These are phyloP conservation scores for Sebastes vulpes DNA, from an alignment of 2,797 vertebrate genomes.

Conservation along the genomic window DNA sequence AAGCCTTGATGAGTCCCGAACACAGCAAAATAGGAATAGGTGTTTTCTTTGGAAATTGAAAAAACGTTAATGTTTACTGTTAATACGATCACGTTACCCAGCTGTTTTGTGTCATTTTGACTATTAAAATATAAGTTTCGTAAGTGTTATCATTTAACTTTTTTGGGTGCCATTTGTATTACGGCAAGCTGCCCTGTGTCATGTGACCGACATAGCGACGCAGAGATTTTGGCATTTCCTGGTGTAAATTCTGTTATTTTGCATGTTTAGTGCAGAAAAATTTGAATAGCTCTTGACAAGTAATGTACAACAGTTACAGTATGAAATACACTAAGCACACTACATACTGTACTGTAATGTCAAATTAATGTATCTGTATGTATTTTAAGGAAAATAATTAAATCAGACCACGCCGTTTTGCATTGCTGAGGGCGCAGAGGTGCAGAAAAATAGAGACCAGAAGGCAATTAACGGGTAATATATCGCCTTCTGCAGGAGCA, in stretches of 20 bases:
- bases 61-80: not conserved
- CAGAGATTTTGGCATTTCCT: not conserved
- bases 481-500: not conserved
- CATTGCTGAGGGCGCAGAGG: not conserved
- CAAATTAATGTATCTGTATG: not conserved
- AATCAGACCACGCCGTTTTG: not conserved
- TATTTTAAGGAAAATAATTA: not conserved
- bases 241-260: not conserved
- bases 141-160: not conserved
- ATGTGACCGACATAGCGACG: fast-evolving
- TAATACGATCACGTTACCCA: not conserved
- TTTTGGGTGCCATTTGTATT: not conserved
- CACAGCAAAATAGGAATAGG: no score
- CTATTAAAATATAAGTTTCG: not conserved
- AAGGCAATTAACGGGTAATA: not conserved
- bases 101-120: not conserved
- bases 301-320: not conserved
- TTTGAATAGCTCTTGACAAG: not conserved
- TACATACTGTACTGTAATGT: not conserved
- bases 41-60: not conserved
- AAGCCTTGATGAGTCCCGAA: no score
- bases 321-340: fast-evolving
- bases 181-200: not conserved
- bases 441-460: not conserved
- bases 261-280: not conserved